phyloP scores from a whole-genome alignment of 35 echinoderm and acorn worm genomes.

The Eucidaris tribuloides region DNA sequence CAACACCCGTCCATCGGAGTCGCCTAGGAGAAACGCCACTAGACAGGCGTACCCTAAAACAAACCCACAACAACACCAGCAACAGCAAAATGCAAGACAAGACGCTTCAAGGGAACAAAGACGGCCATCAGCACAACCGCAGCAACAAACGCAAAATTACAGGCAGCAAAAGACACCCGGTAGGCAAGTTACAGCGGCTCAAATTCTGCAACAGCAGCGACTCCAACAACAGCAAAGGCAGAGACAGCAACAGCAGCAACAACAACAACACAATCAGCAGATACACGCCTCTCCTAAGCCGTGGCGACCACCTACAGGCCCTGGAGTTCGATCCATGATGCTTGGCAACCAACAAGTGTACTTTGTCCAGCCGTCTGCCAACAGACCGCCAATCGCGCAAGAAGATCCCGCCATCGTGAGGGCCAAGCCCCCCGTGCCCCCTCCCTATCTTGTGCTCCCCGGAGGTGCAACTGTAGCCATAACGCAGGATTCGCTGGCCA shows the following conservation, averaged over 20 bases:
- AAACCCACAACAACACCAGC: background rate
- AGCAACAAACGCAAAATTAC: background rate
- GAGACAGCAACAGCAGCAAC: background rate
- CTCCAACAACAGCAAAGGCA: background rate
- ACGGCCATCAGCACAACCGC: background rate
- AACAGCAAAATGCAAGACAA: background rate
- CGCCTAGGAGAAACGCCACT: background rate
- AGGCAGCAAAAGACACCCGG: background rate
- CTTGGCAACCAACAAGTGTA: background rate
- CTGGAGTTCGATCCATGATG: background rate
- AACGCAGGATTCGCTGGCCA: too few relatives aligned
- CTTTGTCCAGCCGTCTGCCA: background rate
- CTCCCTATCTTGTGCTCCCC: background rate
- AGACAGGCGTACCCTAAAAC: background rate
- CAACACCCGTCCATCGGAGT: background rate
- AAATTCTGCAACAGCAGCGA: background rate
- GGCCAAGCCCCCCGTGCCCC: background rate
- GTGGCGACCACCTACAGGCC: conserved; percentile 4
- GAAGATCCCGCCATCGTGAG: conserved; percentile 8
- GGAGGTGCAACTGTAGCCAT: background rate
- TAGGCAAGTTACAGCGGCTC: background rate
- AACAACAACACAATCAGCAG: too few relatives aligned
- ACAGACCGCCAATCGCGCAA: background rate
- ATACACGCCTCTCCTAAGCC: too few relatives aligned
- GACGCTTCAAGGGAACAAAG: background rate